Evolutionary conservation across 2,888 invertebrate genomes (phyloP), one percentile per base, ranked within the genome.

Genomic region (Pedicia rivosa): DNA sequence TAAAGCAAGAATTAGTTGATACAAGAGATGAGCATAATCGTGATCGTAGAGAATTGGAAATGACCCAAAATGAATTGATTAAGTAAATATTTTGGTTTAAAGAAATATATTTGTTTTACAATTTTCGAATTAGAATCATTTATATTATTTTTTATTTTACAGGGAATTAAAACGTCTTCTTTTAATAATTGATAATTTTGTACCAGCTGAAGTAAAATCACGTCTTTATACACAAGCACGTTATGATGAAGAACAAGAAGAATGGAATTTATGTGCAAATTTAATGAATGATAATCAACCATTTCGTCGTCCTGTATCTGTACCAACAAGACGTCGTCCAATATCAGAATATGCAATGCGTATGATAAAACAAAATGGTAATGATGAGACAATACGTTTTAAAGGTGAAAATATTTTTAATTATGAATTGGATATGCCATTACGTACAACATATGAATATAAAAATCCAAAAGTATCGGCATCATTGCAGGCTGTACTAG

Each of bases 1-100:
- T 76, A 2, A 72, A 81, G 47, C 78, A 78, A 51, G 90, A 90
- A 53, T 70, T 86, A 8, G 72, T 74, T 43, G 87, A 88, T 52
- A 71, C 78, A 36, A 78, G 78, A 40, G 88, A 86, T 54, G 87
- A 88, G 51, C 91, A 92, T 62, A 80, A 88, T 51, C 73, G 78
- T 42, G 94, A 97, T 58, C 67, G 95, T 38, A 78, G 92, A 50
- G 94, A 95, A 51, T 67, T 88, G 44, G 94, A 95, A 62, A 80
- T 81, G 59, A 78, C 81, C 2, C 84, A 90, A 59, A 86, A 91
- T 50, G 90, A 92, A 53, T 72, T 94, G 40, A 80, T 88, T 43
- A 80, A 78, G 60, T 65, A 54, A 46, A 49, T 37, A 9, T n/a
- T 25, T n/a, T n/a, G n/a, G n/a, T n/a, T n/a, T n/a, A n/a, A n/a